phyloP scores from a whole-genome alignment of 2,113 vertebrate species.

The Poeciliopsis prolifica region DNA sequence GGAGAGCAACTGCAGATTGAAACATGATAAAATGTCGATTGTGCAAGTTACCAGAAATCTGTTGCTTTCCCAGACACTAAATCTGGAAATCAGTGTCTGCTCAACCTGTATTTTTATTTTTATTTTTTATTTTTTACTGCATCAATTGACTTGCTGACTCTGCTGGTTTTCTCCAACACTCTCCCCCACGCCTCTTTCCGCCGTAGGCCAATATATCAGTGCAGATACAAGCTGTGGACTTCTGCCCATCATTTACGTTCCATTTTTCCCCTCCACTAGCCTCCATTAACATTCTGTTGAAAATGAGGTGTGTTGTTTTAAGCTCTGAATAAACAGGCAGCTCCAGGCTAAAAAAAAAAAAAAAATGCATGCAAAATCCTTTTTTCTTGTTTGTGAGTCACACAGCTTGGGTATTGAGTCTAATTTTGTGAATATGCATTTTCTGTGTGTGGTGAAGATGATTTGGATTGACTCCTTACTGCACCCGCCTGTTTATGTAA shows the following conservation, averaged over 20 bases:
- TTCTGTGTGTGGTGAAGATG: conserved; percentile 7
- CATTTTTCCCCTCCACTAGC: conserved; percentile 40
- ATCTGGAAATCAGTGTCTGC: not conserved
- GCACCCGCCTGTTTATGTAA: conserved; percentile 6
- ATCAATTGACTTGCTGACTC: conserved; percentile 36
- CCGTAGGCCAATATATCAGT: conserved; percentile 19
- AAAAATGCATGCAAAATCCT: not conserved
- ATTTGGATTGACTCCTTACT: conserved; percentile 21
- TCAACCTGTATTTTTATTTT: conserved; percentile 7
- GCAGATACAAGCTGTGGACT: conserved; percentile 4
- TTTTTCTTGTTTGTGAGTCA: conserved; percentile 10
- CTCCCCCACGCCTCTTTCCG: conserved; percentile 2
- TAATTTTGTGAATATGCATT: conserved; percentile 7
- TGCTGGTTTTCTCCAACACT: conserved; percentile 21
- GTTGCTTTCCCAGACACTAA: not conserved
- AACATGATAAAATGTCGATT: not conserved
- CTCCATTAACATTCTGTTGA: conserved; percentile 30
- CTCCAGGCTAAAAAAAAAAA: conserved; percentile 12
- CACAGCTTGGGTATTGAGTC: not conserved
- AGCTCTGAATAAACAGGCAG: conserved; percentile 15
- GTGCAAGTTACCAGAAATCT: too few relatives aligned
- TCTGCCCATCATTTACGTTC: conserved; percentile 19
- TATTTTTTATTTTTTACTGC: not conserved
- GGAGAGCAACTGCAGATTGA: not conserved
- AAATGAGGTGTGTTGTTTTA: conserved; percentile 15